These are phyloP conservation scores for Indri indri DNA, from an alignment of 2,113 vertebrate species.

Conservation along the genomic window DNA sequence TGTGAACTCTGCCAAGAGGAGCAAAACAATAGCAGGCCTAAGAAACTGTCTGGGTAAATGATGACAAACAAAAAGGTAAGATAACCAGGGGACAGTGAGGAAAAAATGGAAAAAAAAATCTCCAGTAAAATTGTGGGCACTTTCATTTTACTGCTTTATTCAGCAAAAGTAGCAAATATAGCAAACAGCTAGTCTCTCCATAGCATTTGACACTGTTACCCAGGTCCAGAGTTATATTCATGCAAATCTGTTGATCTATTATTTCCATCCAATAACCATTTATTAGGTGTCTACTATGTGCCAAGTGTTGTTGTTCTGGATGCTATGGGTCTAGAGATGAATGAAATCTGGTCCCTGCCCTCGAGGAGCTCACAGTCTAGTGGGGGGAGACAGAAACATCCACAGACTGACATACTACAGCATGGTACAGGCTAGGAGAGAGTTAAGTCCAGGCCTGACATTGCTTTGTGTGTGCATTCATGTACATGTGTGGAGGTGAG, in stretches of 20 bases:
- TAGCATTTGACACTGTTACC: not conserved
- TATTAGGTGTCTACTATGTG: not conserved
- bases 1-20: not conserved
- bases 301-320: not conserved
- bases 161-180: slow-evolving; percentile 3
- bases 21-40: not conserved
- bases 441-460: not conserved
- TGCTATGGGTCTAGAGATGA: not conserved
- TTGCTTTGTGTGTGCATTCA: not conserved
- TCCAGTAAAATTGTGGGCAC: not conserved
- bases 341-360: not conserved
- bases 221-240: not conserved
- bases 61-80: not conserved
- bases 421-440: not conserved
- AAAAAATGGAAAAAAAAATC: not conserved
- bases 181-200: not conserved
- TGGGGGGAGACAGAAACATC: not conserved
- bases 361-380: slow-evolving; percentile 32
- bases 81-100: not conserved
- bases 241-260: not conserved
- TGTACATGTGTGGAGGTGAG: not conserved
- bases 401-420: not conserved
- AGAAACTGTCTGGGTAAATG: slow-evolving; percentile 3
- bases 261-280: slow-evolving; percentile 2
- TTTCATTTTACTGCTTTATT: slow-evolving; percentile 24